Evolutionary conservation across 2,113 vertebrate genomes (phyloP), one percentile per base, ranked within the genome.

Genomic region (Coregonus clupeaformis): DNA sequence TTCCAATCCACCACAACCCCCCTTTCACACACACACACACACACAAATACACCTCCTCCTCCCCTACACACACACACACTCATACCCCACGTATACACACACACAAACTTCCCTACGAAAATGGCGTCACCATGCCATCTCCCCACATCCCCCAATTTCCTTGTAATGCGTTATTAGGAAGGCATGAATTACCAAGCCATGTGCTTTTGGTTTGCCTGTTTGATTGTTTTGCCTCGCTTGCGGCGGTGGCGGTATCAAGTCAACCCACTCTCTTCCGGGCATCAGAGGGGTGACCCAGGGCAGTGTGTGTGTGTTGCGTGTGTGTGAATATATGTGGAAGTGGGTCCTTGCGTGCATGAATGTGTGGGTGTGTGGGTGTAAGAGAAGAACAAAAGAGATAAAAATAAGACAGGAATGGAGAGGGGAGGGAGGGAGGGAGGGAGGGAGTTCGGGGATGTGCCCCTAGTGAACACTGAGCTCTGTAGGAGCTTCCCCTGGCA

Each of bases 401-500:
- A 45, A n/a, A 69, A 18, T 66, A 60, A 36, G 13, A 57, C 9
- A 63, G 24, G 76, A 68, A 45, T 60, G 60, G 67, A 52, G 24
- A 59, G 60, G 18, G 82, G 42, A 71, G 24, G 71, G 63, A 27
- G 29, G 60, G 59, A 36, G 49, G 55, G 66, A 57, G 25, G 27
- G 20, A 36, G 25, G 9, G 16, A 74, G 36, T n/a, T n/a, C n/a
- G 29, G 67, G 90, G 92, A 93, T 92, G 90, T 91, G 89, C 85
- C 87, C 89, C 80, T 91, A 91, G 92, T 92, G 91, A 91, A 89
- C 85, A 88, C 85, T 90, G 89, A 91, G 91, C 90, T 90, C 90
- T 92, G 86, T 89, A 89, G 89, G 90, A 92, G 90, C 90, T 89
- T 90, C 89, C 91, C 89, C 88, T 86, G 77, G 90, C 89, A 90